Base-by-base conservation (phyloP, 2,797 vertebrate genomes). In the Peromyscus attwateri region DNA sequence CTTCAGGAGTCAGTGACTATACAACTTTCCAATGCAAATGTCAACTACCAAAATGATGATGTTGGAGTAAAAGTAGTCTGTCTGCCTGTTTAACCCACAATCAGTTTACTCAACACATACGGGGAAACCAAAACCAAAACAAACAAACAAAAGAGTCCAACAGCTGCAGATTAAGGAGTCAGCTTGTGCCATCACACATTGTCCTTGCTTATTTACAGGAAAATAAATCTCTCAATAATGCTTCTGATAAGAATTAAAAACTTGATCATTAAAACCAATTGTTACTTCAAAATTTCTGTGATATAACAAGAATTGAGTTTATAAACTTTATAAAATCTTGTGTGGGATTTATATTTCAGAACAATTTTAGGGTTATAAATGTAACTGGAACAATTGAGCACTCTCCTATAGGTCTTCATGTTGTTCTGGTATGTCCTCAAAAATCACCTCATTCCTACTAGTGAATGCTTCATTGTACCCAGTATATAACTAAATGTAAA, bases 361-460 rank as follows among this genome's bases (percentile, higher is more conserved):
- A 9, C 3, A 29, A 1, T 2, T 27, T 82, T 19, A 62, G 8
- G 6, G n/a, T 62, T 37, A 40, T 60, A 60, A 5, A 10, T 82
- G 37, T 29, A 62, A 62, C 14, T 29, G 13, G 62, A 40, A 62
- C 23, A 29, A 27, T 29, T 40, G n/a, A 13, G 7, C 11, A 7
- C 13, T 60, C 23, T 27, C n/a, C n/a, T 82, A 6, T 14, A 25
- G 2, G 55, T 16, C 25, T 9, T n/a, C 6, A 60, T 7, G 21
- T 1, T 81, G 13, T 60, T 60, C 23, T 40, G 0, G 0, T 1
- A 62, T 27, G 60, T 29, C 25, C 9, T 29, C 8, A 43, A 43
- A 43, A 4, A 10, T 9, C 14, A 62, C 27, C 25, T 83, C 4
- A 29, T 29, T 83, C 14, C 7, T 83, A 62, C 55, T 19, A 43